phyloP scores from a whole-genome alignment of 2,888 invertebrate genomes.

The Cataglyphis altisquamis region DNA sequence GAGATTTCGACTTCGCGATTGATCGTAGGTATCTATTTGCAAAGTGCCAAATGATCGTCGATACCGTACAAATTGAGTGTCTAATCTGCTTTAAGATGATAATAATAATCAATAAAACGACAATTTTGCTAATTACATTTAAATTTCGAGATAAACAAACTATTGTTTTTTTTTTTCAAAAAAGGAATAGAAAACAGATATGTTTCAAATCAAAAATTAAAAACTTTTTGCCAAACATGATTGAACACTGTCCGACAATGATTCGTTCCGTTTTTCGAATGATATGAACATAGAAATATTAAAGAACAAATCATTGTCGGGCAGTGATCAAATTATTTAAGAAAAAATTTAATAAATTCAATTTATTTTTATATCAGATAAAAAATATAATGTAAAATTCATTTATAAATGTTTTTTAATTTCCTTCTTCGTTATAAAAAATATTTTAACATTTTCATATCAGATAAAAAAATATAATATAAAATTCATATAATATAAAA shows the following conservation, averaged over 20 bases:
- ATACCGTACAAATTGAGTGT: constrained; percentile 76
- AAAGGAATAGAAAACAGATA: background rate
- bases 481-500: background rate
- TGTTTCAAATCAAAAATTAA: background rate
- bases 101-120: background rate
- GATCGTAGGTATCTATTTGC: constrained; percentile 17
- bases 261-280: too few species aligned
- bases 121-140: background rate
- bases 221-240: background rate
- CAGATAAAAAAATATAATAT: background rate
- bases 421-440: background rate
- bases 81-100: background rate
- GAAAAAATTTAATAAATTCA: background rate
- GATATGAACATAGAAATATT: too few species aligned
- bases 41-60: background rate
- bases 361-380: background rate
- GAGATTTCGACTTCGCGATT: constrained; percentile 35
- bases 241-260: too few species aligned
- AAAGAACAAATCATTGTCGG: too few species aligned
- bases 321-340: background rate
- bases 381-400: background rate
- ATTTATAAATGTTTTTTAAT: too few species aligned
- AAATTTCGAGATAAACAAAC: too few species aligned
- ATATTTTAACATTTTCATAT: background rate
- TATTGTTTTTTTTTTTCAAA: too few species aligned